phyloP scores from a whole-genome alignment of 2,113 vertebrate genomes.

The Alethe castanea region DNA sequence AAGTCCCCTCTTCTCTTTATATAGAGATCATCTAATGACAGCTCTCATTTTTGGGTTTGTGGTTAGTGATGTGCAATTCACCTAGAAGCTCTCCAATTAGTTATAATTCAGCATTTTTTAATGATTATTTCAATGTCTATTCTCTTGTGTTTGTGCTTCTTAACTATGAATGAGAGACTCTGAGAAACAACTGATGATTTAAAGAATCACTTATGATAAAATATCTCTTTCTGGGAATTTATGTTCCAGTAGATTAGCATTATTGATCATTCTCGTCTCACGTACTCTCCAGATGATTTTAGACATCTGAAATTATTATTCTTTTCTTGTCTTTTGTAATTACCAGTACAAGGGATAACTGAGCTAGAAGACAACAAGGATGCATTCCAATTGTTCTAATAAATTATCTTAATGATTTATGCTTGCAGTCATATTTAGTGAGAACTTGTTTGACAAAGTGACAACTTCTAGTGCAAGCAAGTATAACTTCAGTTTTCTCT shows the following conservation, averaged over 20 bases:
- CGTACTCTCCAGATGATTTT: constrained; percentile 69
- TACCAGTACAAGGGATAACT: constrained; percentile 69
- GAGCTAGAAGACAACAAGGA: constrained; percentile 75
- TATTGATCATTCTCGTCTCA: constrained; percentile 70
- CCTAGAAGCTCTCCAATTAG: background rate
- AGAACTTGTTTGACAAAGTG: constrained; percentile 53
- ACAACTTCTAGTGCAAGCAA: constrained; percentile 1
- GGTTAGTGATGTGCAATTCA: background rate
- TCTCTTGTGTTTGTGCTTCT: background rate
- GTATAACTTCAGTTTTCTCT: background rate
- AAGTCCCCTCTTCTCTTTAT: background rate
- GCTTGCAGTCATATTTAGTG: constrained; percentile 35
- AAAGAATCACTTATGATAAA: constrained; percentile 60
- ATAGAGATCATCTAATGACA: background rate
- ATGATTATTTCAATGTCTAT: background rate
- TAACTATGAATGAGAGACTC: background rate
- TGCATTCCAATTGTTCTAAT: constrained; percentile 72
- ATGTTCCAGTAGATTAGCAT: constrained; percentile 71
- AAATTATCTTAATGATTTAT: constrained; percentile 65
- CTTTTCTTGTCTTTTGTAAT: constrained; percentile 68
- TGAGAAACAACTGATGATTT: constrained; percentile 62
- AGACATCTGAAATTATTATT: constrained; percentile 68
- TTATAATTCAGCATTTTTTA: background rate
- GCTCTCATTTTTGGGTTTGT: background rate
- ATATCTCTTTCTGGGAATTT: constrained; percentile 67